phyloP scores from a whole-genome alignment of 2,888 invertebrate genomes.

The Acanthosepion pharaonis region DNA sequence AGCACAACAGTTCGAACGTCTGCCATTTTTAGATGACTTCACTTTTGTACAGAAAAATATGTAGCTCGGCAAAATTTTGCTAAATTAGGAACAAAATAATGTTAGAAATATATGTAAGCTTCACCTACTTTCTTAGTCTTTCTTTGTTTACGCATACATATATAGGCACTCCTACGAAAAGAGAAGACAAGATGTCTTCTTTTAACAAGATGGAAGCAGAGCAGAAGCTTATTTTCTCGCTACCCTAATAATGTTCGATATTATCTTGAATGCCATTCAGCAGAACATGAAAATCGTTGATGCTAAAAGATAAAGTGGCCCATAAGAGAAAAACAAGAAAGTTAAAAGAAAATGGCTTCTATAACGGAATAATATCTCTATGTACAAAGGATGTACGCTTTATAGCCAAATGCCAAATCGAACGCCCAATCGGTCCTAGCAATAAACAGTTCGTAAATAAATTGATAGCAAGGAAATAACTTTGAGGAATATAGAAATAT shows the following conservation, averaged over 20 bases:
- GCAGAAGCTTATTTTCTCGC: background rate
- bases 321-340: background rate
- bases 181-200: too few relatives aligned
- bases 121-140: too few relatives aligned
- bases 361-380: background rate
- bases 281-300: background rate
- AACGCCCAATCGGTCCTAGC: background rate
- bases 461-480: background rate
- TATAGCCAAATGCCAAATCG: background rate
- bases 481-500: background rate
- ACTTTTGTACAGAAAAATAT: too few relatives aligned
- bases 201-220: too few relatives aligned
- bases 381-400: background rate
- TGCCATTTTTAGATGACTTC: too few relatives aligned
- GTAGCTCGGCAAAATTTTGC: too few relatives aligned
- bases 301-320: background rate
- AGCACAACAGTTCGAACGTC: too few relatives aligned
- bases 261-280: background rate
- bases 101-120: too few relatives aligned
- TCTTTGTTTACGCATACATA: too few relatives aligned
- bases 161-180: too few relatives aligned
- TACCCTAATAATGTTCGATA: background rate
- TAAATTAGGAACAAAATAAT: too few relatives aligned
- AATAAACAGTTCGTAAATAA: background rate
- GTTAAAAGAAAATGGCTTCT: background rate